Evolutionary conservation across 2,888 invertebrate genomes (phyloP).

Genomic region (Nemurella pictetii): DNA sequence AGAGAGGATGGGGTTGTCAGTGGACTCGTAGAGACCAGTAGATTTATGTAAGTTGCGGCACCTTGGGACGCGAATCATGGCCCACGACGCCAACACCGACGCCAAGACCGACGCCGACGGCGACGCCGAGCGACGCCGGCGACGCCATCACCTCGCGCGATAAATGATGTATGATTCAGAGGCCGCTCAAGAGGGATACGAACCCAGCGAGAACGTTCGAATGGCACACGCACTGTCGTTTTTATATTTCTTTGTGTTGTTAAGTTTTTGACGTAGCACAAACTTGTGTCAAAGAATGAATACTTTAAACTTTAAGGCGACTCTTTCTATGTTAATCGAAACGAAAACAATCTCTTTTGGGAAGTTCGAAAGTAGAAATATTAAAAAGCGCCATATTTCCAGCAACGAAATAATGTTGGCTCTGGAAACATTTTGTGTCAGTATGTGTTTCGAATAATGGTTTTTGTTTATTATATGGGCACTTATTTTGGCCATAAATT

Average conservation of each 20-base stretch:
- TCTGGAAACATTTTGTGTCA: background rate
- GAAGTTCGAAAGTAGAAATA: background rate
- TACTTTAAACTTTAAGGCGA: background rate
- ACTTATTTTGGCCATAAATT: background rate
- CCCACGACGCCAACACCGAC: constrained; percentile 8
- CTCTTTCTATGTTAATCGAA: background rate
- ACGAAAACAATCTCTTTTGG: background rate
- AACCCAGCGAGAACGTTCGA: background rate
- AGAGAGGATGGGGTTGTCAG: constrained; percentile 5
- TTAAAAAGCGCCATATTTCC: background rate
- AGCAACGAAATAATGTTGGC: background rate
- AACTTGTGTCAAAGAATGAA: background rate
- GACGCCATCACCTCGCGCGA: constrained; percentile 12
- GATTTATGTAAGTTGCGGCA: constrained; percentile 31
- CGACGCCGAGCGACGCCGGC: background rate
- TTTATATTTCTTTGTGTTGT: background rate
- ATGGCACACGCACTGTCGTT: background rate
- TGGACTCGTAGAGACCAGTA: background rate
- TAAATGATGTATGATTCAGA: constrained; percentile 21
- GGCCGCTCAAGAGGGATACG: background rate
- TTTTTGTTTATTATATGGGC: background rate
- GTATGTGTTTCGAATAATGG: background rate
- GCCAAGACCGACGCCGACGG: constrained; percentile 1
- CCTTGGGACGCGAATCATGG: constrained; percentile 11
- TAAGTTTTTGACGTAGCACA: background rate